Evolutionary conservation across 2,888 invertebrate species (phyloP).

Genomic region (Eupeodes latifasciatus): DNA sequence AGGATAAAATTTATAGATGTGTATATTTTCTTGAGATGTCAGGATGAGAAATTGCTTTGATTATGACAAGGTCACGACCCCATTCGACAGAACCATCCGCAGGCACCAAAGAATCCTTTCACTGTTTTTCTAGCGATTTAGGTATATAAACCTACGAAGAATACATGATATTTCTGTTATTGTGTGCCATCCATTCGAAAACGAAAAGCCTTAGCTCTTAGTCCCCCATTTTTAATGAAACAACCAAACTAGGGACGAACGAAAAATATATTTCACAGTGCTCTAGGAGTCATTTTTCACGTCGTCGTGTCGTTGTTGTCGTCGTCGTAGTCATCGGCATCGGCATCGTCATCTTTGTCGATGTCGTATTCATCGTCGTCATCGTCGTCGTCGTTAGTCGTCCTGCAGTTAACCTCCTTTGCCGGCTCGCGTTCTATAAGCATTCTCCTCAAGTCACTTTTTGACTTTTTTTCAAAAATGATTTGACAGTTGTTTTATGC

Average conservation of each 20-base stretch:
- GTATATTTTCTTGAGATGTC: conserved; percentile 59
- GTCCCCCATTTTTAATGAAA: conserved; percentile 40
- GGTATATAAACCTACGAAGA: background rate
- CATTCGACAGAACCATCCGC: conserved; percentile 55
- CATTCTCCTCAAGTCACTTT: conserved; percentile 49
- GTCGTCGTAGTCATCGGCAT: conserved; percentile 3
- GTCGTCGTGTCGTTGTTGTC: background rate
- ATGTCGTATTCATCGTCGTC: background rate
- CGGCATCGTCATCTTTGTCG: background rate
- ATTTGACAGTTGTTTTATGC: conserved; percentile 68
- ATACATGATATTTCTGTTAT: conserved; percentile 19
- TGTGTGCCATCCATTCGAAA: conserved; percentile 33
- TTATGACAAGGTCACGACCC: conserved; percentile 74
- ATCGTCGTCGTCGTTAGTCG: background rate
- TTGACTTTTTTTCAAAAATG: conserved; percentile 54
- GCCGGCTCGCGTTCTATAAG: conserved; percentile 51
- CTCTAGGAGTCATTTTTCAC: conserved; percentile 60
- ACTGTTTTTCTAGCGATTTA: conserved; percentile 4
- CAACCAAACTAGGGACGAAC: conserved; percentile 16
- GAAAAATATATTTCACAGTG: conserved; percentile 17
- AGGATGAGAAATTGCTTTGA: conserved; percentile 65
- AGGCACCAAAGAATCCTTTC: conserved; percentile 51
- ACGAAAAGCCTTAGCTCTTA: conserved; percentile 4
- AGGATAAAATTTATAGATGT: conserved; percentile 27
- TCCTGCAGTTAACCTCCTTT: conserved; percentile 64